phyloP scores from a whole-genome alignment of 1,140 invertebrate species.

The Brachionus rubens region DNA sequence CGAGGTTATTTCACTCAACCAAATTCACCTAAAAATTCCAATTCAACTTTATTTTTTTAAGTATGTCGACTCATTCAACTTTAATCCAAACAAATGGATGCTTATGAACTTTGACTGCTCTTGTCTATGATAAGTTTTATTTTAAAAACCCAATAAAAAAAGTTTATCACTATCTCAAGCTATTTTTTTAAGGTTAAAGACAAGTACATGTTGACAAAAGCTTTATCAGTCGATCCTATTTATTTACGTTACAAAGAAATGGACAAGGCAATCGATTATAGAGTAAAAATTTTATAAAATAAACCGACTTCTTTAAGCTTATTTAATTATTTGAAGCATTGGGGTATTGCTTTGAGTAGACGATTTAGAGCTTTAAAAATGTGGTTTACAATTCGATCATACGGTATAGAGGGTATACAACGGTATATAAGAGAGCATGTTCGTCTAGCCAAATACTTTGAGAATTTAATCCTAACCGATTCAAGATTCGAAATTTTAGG shows the following conservation, averaged over 20 bases:
- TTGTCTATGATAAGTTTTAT: slow-evolving; percentile 46
- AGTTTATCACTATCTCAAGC: background rate
- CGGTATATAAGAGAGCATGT: slow-evolving; percentile 84
- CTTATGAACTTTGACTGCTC: slow-evolving; percentile 92
- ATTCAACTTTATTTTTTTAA: background rate
- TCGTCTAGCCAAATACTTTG: slow-evolving; percentile 86
- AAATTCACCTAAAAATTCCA: no score
- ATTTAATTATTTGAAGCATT: slow-evolving; percentile 13
- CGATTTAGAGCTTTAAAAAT: slow-evolving; percentile 88
- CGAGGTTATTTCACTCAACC: slow-evolving; percentile 61
- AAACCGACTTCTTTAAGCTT: background rate
- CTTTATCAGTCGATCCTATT: slow-evolving; percentile 91
- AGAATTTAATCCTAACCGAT: slow-evolving; percentile 76
- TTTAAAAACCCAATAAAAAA: background rate
- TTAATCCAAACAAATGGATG: slow-evolving; percentile 95
- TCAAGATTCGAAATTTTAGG: slow-evolving; percentile 88
- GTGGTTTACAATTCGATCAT: slow-evolving; percentile 92
- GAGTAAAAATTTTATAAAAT: slow-evolving; percentile 51
- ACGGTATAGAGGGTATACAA: slow-evolving; percentile 87
- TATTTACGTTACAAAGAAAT: slow-evolving; percentile 92
- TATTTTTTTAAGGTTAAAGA: slow-evolving; percentile 65
- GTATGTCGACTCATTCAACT: slow-evolving; percentile 78
- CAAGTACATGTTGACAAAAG: slow-evolving; percentile 79
- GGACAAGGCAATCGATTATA: slow-evolving; percentile 91
- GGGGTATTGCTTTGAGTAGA: slow-evolving; percentile 84